Conservation (phyloP, 1,140 invertebrate genomes). For the Cydia strobilella region DNA sequence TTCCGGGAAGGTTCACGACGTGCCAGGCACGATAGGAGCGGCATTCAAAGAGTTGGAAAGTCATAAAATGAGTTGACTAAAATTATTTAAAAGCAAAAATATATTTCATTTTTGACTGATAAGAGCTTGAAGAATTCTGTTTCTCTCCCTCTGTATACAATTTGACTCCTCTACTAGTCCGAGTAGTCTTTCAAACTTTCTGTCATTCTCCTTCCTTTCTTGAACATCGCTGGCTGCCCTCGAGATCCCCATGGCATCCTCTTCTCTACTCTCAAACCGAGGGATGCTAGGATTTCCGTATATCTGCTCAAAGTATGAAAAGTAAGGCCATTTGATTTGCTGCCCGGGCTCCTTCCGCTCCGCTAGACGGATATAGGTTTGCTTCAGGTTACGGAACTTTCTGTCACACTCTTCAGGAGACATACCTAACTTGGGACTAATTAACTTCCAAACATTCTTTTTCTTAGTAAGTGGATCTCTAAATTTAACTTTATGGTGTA, state of each 20-base stretch:
- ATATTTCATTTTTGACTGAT: constrained; percentile 50
- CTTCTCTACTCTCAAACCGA: not conserved
- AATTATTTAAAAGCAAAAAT: not conserved
- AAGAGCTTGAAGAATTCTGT: constrained; percentile 64
- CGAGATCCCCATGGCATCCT: not conserved
- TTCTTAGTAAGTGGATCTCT: constrained; percentile 61
- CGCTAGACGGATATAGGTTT: constrained; percentile 66
- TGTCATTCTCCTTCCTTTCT: constrained; percentile 50
- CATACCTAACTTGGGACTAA: constrained; percentile 57
- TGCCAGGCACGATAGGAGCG: too few relatives aligned
- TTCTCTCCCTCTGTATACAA: constrained; percentile 70
- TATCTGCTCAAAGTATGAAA: constrained; percentile 69
- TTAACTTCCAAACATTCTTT: constrained; percentile 60
- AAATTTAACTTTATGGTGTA: constrained; percentile 70
- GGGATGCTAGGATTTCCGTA: constrained; percentile 48
- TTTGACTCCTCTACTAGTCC: constrained; percentile 65
- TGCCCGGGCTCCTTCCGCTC: constrained; percentile 59
- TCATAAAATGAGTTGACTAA: not conserved
- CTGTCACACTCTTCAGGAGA: constrained; percentile 67
- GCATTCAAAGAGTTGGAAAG: not conserved
- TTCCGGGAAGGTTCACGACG: too few relatives aligned
- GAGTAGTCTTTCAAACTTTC: constrained; percentile 65
- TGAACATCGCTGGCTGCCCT: constrained; percentile 12
- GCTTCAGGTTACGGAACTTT: constrained; percentile 73
- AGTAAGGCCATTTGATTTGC: constrained; percentile 67